Evolutionary conservation across 2,797 vertebrate genomes (phyloP).

Genomic region (Arnoldichthys spilopterus): DNA sequence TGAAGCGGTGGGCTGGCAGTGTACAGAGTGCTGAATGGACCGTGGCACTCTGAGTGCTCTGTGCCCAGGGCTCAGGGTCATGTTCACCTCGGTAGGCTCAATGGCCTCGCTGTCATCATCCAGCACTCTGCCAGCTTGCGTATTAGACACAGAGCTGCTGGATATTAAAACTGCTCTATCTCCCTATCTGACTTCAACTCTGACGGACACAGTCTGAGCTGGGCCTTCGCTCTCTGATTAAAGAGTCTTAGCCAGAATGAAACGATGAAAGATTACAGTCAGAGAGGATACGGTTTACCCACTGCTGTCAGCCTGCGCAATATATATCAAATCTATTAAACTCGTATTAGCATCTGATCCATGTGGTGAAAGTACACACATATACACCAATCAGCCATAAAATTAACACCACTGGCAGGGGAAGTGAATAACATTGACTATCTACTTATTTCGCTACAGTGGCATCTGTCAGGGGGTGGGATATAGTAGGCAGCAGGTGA

Average conservation of each 20-base stretch:
- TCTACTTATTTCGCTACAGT: too few species aligned
- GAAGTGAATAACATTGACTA: too few species aligned
- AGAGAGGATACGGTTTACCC: conserved; percentile 20
- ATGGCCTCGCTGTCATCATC: conserved; percentile 77
- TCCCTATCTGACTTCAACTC: conserved; percentile 73
- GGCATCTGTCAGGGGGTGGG: too few species aligned
- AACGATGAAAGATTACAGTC: conserved; percentile 40
- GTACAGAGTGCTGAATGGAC: conserved; percentile 32
- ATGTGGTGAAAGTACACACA: background rate
- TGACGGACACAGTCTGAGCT: conserved; percentile 65
- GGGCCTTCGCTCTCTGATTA: conserved; percentile 46
- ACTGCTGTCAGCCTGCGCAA: background rate
- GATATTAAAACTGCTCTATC: conserved; percentile 80
- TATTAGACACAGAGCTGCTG: conserved; percentile 71
- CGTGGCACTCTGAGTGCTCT: conserved; percentile 45
- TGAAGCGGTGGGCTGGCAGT: conserved; percentile 8
- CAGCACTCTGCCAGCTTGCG: conserved; percentile 71
- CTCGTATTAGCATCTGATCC: background rate
- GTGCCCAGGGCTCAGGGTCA: conserved; percentile 56
- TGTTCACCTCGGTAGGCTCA: conserved; percentile 66
- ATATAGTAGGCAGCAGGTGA: too few species aligned
- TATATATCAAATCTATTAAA: background rate
- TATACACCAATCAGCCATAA: too few species aligned
- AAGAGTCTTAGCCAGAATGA: conserved; percentile 18
- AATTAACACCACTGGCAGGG: too few species aligned